These are phyloP conservation scores for Tachypleus tridentatus DNA, from an alignment of 1,140 invertebrate genomes.

Conservation along the genomic window DNA sequence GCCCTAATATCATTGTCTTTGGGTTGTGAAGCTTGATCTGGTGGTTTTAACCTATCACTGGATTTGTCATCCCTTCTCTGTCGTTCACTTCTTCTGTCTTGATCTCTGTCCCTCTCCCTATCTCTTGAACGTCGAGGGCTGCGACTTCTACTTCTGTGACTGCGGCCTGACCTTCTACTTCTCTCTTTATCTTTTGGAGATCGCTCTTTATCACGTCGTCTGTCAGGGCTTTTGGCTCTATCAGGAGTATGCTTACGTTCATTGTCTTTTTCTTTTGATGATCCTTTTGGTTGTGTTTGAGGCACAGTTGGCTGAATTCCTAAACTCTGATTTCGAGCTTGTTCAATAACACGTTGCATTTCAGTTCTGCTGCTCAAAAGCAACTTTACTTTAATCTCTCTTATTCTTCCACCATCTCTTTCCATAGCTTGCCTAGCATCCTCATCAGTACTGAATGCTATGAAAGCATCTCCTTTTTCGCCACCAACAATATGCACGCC, in stretches of 20 bases:
- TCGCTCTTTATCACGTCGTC: slow-evolving; percentile 11
- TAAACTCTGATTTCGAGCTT: slow-evolving; percentile 30
- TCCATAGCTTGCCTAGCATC: slow-evolving; percentile 93
- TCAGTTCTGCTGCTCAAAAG: slow-evolving; percentile 84
- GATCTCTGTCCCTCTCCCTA: slow-evolving; percentile 17
- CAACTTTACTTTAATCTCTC: slow-evolving; percentile 75
- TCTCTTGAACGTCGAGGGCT: no score
- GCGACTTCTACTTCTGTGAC: slow-evolving; percentile 15
- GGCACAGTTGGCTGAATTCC: slow-evolving; percentile 1
- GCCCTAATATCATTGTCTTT: no score
- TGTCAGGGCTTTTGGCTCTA: slow-evolving; percentile 5
- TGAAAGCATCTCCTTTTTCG: slow-evolving; percentile 94
- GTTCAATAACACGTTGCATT: slow-evolving; percentile 68
- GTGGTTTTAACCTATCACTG: no score
- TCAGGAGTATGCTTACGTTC: background rate
- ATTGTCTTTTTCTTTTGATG: background rate
- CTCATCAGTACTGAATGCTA: slow-evolving; percentile 96
- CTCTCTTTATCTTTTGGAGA: slow-evolving; percentile 20
- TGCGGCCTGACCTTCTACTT: slow-evolving; percentile 10
- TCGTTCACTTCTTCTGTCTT: slow-evolving; percentile 11
- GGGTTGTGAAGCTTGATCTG: no score
- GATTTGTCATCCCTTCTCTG: slow-evolving; percentile 4
- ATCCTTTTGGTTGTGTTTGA: background rate
- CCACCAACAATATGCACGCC: slow-evolving; percentile 98
- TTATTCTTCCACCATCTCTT: slow-evolving; percentile 71